Conservation (phyloP, 2,113 vertebrate species). For the Microtus montanus region DNA sequence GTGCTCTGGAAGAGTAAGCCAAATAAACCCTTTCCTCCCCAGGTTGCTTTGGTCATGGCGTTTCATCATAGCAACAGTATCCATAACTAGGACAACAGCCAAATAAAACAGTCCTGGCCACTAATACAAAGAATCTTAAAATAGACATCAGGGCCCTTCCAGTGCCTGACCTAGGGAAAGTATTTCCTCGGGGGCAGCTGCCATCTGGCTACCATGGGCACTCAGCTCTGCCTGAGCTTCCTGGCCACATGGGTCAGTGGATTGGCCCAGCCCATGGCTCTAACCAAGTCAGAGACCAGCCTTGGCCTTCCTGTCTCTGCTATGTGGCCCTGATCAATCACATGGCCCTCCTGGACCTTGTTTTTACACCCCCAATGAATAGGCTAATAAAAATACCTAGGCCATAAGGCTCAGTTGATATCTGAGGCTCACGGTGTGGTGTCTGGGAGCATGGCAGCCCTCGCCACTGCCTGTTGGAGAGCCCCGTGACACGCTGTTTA, state of each 20-base stretch:
- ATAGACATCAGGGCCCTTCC: rapidly evolving
- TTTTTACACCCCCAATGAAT: not conserved
- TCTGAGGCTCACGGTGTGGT: rapidly evolving
- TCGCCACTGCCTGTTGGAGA: rapidly evolving
- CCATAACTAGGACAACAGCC: not conserved
- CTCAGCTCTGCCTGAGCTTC: not conserved
- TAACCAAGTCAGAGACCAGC: not conserved
- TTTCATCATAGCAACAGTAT: not conserved
- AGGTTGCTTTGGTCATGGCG: not conserved
- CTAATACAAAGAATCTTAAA: not conserved
- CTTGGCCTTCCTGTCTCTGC: rapidly evolving
- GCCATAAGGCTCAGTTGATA: rapidly evolving
- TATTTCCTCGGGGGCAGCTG: not conserved
- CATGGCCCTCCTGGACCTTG: not conserved
- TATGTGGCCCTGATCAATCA: not conserved
- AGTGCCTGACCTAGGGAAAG: rapidly evolving
- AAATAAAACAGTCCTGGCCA: not conserved
- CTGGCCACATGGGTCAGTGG: not conserved
- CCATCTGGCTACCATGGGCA: not conserved
- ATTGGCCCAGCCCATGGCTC: not conserved
- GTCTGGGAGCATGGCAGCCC: rapidly evolving
- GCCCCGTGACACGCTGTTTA: rapidly evolving
- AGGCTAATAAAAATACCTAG: not conserved
- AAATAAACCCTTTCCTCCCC: not conserved
- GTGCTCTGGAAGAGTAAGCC: too few species aligned